Percentiles rank a stretch among this genome's conserved stretches.
Evolutionary conservation across 2,113 vertebrate genomes (phyloP).

Genomic region (Halcyon senegalensis): DNA sequence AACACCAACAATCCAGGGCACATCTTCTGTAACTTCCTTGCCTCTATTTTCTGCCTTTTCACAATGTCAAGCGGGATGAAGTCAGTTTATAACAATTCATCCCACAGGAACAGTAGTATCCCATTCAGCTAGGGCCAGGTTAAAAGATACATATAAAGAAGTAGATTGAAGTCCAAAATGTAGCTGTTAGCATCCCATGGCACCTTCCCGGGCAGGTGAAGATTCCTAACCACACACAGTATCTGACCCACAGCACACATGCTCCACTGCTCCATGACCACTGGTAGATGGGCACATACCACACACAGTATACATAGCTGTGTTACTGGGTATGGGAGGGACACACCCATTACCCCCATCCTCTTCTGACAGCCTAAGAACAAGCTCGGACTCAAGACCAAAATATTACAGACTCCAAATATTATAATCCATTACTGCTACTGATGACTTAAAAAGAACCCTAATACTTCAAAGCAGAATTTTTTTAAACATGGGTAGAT

Average conservation of each 20-base stretch:
- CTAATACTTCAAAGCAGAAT: not conserved
- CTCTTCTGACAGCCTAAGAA: not conserved
- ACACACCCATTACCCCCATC: too few species aligned
- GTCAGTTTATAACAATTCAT: not conserved
- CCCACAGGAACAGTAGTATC: not conserved
- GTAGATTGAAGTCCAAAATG: not conserved
- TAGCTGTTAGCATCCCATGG: not conserved
- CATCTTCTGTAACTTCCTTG: not conserved
- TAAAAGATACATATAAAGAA: not conserved
- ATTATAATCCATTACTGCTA: not conserved
- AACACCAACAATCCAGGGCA: not conserved
- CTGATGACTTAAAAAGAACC: not conserved
- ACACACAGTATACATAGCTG: not conserved
- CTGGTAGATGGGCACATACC: fast-evolving
- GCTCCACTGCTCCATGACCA: not conserved
- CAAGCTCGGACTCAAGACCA: not conserved
- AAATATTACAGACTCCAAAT: not conserved
- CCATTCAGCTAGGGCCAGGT: not conserved
- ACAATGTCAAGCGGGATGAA: not conserved
- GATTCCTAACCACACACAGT: not conserved
- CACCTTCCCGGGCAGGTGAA: not conserved
- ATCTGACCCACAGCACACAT: not conserved
- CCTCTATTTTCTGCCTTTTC: not conserved
- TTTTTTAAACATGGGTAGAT: not conserved
- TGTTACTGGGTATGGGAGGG: not conserved